These are phyloP conservation scores for Musca domestica DNA, from an alignment of 1,140 invertebrate species.

Conservation along the genomic window DNA sequence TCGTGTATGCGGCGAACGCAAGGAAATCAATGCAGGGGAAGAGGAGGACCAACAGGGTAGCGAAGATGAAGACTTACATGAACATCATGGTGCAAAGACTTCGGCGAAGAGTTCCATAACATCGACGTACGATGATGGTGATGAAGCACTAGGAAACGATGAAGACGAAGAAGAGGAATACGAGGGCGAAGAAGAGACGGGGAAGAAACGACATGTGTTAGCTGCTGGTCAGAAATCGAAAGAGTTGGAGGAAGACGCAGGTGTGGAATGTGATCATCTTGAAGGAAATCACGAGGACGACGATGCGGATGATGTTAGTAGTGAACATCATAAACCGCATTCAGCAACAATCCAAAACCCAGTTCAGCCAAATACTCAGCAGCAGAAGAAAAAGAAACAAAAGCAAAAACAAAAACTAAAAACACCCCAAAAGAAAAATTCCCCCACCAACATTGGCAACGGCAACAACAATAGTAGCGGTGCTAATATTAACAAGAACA, in stretches of 20 bases:
- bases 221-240: constrained; percentile 22
- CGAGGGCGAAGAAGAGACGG: constrained; percentile 23
- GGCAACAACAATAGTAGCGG: not conserved
- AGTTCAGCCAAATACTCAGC: constrained; percentile 1
- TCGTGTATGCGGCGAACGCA: constrained; percentile 33
- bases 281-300: constrained; percentile 22
- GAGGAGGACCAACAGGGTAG: constrained; percentile 6
- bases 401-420: constrained; percentile 24
- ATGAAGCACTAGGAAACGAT: constrained; percentile 29
- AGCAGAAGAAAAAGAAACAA: constrained; percentile 50
- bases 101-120: not conserved
- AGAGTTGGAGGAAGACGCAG: constrained; percentile 21
- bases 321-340: not conserved
- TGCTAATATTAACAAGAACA: not conserved
- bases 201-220: constrained; percentile 30
- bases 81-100: not conserved
- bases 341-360: not conserved
- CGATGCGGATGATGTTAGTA: not conserved
- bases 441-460: not conserved
- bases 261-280: constrained; percentile 20
- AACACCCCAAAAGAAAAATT: constrained; percentile 36
- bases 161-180: constrained; percentile 25
- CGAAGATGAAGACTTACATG: constrained; percentile 13
- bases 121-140: constrained; percentile 21
- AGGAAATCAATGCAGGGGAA: not conserved